Percentiles rank a stretch among this genome's conserved stretches.
Conservation (phyloP, 2,113 vertebrate genomes). For the Merops nubicus region DNA sequence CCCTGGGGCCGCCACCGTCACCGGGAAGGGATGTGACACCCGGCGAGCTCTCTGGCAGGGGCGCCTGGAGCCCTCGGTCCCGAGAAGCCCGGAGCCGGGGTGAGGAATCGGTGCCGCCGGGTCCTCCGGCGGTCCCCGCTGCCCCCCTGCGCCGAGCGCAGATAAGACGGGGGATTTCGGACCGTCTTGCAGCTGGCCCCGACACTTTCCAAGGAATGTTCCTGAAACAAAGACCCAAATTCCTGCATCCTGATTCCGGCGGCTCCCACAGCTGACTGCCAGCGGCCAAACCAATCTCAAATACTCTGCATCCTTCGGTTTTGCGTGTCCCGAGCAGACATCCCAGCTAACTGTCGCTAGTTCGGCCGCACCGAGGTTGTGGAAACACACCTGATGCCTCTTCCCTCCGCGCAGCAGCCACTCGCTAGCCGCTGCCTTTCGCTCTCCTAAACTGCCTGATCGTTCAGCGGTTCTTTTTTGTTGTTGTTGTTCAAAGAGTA, state of each 20-base stretch:
- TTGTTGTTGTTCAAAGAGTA: not conserved
- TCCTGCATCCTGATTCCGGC: conserved; percentile 39
- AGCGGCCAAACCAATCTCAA: not conserved
- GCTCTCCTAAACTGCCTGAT: not conserved
- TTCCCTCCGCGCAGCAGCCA: not conserved
- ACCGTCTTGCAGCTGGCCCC: not conserved
- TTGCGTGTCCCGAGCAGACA: not conserved
- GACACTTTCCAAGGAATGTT: conserved; percentile 49
- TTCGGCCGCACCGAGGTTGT: not conserved
- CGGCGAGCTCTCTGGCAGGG: not conserved
- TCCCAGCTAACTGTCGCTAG: not conserved
- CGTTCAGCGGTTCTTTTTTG: not conserved
- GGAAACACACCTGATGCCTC: conserved; percentile 9
- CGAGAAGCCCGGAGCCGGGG: not conserved
- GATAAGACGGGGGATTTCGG: not conserved
- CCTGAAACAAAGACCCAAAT: conserved; percentile 59
- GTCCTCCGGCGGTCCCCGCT: not conserved
- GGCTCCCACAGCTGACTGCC: not conserved
- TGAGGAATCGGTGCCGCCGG: not conserved
- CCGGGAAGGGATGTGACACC: not conserved
- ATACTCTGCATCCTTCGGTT: not conserved
- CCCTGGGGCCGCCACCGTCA: not conserved
- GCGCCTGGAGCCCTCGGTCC: not conserved
- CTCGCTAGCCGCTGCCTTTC: not conserved
- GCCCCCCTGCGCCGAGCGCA: not conserved